Evolutionary conservation across 2,797 vertebrate genomes (phyloP), one percentile per base, ranked within the genome.

Genomic region (Hapalemur alaotrensis): DNA sequence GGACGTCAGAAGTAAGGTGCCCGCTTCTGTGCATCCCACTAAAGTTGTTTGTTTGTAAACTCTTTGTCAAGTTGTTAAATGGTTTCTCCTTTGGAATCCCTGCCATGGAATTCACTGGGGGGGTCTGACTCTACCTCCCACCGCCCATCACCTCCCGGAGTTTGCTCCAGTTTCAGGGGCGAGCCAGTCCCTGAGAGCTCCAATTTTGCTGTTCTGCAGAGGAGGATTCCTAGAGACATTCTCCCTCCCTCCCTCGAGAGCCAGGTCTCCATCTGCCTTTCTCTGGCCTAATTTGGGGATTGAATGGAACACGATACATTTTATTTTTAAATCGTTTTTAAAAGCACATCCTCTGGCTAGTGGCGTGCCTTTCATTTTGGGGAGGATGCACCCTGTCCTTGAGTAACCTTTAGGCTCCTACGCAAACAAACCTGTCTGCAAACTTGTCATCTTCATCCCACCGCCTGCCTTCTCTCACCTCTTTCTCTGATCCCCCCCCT

Each of bases 231-330:
- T 85, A 65, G 73, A 93, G 46, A 75, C 95, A 96, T 57, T 87
- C 83, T 72, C 86, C 83, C 46, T 96, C 89, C 41, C 48, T 81
- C 95, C 75, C 83, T 38, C 87, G 96, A 98, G 92, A 93, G 84
- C 70, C 89, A 79, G 65, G 65, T 65, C 59, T 96, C 90, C 91
- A 73, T 54, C 91, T 95, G 91, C 78, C 80, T 61, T 95, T 46
- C 61, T 97, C 43, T 82, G 94, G 65, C 91, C 93, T 97, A 91
- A 84, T 95, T 61, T 87, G 88, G 75, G 90, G 89, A 95, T 91
- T 94, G 69, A 95, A 93, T 98, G 80, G 93, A 96, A 97, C 93
- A 98, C 50, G 95, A 97, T 88, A 43, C 90, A 94, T 97, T 98
- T 95, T 97, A 81, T 96, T 97, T 98, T 95, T 67, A 97, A 97